phyloP scores from a whole-genome alignment of 35 echinoderm and acorn worm species.

The Lytechinus variegatus region DNA sequence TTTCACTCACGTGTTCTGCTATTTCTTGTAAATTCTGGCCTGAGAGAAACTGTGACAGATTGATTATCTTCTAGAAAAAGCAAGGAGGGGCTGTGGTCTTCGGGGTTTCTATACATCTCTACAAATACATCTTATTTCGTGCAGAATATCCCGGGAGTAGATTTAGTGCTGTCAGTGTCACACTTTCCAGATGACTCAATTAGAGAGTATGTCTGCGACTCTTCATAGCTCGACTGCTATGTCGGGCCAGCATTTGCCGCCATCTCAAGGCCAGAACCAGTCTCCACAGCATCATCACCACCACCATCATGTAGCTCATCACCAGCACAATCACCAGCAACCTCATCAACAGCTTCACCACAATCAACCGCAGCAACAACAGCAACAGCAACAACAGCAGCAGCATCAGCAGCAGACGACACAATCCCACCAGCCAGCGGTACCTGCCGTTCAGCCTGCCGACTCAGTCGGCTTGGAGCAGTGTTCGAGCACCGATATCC shows the following conservation, averaged over 20 bases:
- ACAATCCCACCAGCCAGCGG: not conserved
- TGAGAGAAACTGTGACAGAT: not conserved
- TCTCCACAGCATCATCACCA: conserved; percentile 26
- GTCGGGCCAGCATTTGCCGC: conserved; percentile 38
- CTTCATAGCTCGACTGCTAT: conserved; percentile 34
- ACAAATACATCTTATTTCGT: not conserved
- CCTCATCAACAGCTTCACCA: conserved; percentile 27
- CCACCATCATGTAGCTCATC: not conserved
- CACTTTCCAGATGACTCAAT: not conserved
- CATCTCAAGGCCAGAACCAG: not conserved
- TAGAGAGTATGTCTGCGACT: conserved; percentile 42
- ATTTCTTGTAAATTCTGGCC: not conserved
- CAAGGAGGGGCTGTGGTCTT: not conserved
- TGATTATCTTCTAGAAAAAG: not conserved
- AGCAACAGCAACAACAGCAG: conserved; percentile 33
- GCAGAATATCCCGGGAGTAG: too few relatives aligned
- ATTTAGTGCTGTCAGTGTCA: not conserved
- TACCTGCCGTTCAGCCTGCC: conserved; percentile 33
- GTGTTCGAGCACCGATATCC: not conserved
- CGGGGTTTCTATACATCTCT: not conserved
- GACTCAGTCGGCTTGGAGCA: conserved; percentile 43
- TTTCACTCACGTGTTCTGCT: not conserved
- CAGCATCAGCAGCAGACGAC: not conserved
- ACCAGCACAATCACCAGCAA: conserved; percentile 35
- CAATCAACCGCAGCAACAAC: not conserved